Evolutionary conservation across 2,113 vertebrate species (phyloP).

Genomic region (Charadrius vociferus): DNA sequence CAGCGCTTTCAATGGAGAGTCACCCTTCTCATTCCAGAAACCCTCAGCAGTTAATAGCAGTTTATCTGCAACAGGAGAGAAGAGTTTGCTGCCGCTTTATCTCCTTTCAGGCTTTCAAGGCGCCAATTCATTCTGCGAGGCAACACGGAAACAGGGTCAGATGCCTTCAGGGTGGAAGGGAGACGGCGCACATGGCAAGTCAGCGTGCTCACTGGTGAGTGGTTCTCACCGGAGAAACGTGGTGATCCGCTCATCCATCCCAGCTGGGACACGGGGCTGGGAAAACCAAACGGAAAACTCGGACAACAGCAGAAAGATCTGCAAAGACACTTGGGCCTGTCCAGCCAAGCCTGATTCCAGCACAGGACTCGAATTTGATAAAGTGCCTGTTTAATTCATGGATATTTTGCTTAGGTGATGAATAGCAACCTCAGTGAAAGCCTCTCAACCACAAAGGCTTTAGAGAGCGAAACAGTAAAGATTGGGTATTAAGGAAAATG

Average conservation of each 20-base stretch:
- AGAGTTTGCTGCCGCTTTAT: neutral
- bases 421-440: conserved; percentile 16
- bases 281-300: neutral
- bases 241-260: neutral
- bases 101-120: neutral
- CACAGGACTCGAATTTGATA: neutral
- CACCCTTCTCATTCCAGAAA: neutral
- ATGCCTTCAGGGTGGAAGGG: neutral
- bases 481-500: conserved; percentile 11
- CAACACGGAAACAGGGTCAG: neutral
- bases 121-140: neutral
- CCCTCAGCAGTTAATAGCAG: neutral
- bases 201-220: fast-evolving
- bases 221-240: neutral
- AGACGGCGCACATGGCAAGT: neutral
- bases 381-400: neutral
- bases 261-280: fast-evolving
- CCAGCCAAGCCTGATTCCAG: neutral
- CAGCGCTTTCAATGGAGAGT: neutral
- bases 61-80: neutral
- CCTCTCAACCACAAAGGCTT: neutral
- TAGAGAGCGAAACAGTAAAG: neutral
- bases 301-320: neutral
- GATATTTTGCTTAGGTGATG: neutral
- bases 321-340: neutral